Percentiles rank a stretch among this genome's conserved stretches.
These are phyloP conservation scores for Cataglyphis hispanica DNA, from an alignment of 1,140 invertebrate genomes.

Conservation along the genomic window DNA sequence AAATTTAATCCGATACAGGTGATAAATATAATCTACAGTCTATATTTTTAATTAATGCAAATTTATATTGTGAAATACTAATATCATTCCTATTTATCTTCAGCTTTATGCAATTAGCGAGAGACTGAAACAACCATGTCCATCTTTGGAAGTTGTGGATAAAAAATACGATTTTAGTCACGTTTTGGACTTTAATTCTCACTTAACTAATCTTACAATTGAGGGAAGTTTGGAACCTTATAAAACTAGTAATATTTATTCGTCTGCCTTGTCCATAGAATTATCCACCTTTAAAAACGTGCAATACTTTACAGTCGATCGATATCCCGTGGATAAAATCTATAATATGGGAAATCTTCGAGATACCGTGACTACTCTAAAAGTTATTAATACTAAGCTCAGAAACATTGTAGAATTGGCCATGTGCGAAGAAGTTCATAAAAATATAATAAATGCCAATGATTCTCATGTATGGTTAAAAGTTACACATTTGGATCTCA, in stretches of 20 bases:
- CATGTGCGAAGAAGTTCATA: conserved; percentile 92
- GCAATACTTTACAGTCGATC: conserved; percentile 88
- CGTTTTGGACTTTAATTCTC: conserved; percentile 95
- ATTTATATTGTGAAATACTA: not conserved
- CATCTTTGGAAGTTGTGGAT: conserved; percentile 90
- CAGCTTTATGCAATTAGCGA: conserved; percentile 96
- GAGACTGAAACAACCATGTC: conserved; percentile 94
- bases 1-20: conserved; percentile 92
- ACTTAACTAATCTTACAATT: conserved; percentile 90
- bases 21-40: conserved; percentile 54
- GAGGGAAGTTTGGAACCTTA: conserved; percentile 89
- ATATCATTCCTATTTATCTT: conserved; percentile 77
- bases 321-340: conserved; percentile 89
- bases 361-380: conserved; percentile 89
- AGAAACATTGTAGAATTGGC: conserved; percentile 90
- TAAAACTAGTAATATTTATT: conserved; percentile 93
- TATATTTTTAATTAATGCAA: not conserved
- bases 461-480: conserved; percentile 85
- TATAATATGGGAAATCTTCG: conserved; percentile 90
- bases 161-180: conserved; percentile 94
- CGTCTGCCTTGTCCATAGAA: conserved; percentile 93
- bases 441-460: conserved; percentile 83
- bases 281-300: conserved; percentile 93
- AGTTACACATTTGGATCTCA: conserved; percentile 90
- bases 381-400: conserved; percentile 88